Evolutionary conservation across 2,113 vertebrate species (phyloP).

Genomic region (Clarias batrachus): DNA sequence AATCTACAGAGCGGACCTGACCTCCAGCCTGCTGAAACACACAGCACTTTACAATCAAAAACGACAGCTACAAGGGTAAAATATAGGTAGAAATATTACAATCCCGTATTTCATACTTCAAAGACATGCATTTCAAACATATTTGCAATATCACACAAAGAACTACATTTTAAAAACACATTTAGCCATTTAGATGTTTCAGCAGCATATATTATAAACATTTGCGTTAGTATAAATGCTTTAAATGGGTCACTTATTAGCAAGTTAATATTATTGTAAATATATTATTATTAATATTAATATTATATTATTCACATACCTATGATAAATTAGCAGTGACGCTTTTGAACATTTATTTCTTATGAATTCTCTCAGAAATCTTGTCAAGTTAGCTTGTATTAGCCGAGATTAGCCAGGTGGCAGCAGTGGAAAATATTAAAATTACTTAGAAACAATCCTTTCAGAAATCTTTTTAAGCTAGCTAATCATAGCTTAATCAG

Average conservation of each 20-base stretch:
- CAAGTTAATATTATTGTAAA: neutral
- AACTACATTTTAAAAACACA: neutral
- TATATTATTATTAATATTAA: too few relatives aligned
- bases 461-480: neutral
- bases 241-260: neutral
- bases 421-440: neutral
- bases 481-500: neutral
- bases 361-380: neutral
- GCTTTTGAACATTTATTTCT: neutral
- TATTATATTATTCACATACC: too few relatives aligned
- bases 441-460: neutral
- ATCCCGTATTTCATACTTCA: neutral
- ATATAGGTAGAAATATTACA: neutral
- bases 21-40: conserved; percentile 62
- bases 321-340: neutral
- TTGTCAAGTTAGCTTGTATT: neutral
- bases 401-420: neutral
- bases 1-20: conserved; percentile 39
- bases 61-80: neutral
- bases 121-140: neutral
- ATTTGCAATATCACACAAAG: neutral
- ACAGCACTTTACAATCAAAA: neutral
- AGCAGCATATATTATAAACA: neutral
- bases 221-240: neutral
- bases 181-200: neutral